These are phyloP conservation scores for Pangasius djambal DNA, from an alignment of 2,797 vertebrate genomes.

Conservation along the genomic window DNA sequence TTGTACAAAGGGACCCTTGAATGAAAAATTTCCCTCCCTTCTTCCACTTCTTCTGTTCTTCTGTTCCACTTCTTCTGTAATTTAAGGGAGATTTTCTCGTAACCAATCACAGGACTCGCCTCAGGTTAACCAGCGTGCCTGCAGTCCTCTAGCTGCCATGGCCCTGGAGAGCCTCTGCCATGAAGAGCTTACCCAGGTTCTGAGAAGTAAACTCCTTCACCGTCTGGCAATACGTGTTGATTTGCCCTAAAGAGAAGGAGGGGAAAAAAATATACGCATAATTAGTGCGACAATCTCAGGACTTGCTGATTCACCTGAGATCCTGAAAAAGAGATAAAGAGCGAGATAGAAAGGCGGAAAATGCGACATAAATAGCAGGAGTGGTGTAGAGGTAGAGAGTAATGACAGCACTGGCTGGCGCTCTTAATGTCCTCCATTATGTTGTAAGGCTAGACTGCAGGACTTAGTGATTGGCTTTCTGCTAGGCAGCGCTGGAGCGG, in stretches of 20 bases:
- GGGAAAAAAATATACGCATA: not conserved
- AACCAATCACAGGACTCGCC: conserved; percentile 17
- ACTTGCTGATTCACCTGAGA: not conserved
- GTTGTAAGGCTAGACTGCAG: conserved; percentile 29
- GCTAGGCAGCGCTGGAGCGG: conserved; percentile 41
- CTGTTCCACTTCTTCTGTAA: not conserved
- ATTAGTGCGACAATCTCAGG: not conserved
- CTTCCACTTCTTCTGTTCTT: not conserved
- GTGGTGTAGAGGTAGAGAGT: conserved; percentile 25
- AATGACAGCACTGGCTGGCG: conserved; percentile 36
- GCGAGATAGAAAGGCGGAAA: not conserved
- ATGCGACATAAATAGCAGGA: not conserved
- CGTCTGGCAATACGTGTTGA: conserved; percentile 96
- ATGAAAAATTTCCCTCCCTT: not conserved
- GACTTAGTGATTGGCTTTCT: conserved; percentile 56
- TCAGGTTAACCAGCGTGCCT: not conserved
- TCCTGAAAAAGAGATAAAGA: conserved; percentile 6
- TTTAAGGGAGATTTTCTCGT: not conserved
- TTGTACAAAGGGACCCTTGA: not conserved
- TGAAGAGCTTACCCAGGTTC: conserved; percentile 97
- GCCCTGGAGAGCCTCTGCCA: conserved; percentile 95
- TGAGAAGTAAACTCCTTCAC: conserved; percentile 98
- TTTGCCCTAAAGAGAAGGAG: conserved; percentile 81
- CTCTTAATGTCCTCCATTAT: conserved; percentile 55
- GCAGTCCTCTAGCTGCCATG: conserved; percentile 78